Percentiles rank a stretch among this genome's conserved stretches.
phyloP scores from a whole-genome alignment of 2,113 vertebrate genomes.

The Hyperopisus bebe region DNA sequence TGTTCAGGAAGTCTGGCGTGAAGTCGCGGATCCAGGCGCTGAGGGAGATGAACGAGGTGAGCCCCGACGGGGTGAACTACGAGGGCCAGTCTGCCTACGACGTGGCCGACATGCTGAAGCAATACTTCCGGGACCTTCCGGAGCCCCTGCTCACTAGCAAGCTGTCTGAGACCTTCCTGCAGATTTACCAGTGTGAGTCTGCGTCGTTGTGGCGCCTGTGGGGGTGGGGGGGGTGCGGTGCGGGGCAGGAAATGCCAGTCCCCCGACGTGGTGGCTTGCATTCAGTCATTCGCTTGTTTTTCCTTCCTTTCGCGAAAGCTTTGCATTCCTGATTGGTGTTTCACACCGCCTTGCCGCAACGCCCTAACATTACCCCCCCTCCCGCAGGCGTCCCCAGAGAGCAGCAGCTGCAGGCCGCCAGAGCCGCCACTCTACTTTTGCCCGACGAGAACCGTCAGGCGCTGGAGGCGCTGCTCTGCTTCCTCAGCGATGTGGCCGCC shows the following conservation, averaged over 20 bases:
- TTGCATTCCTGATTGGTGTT: not conserved
- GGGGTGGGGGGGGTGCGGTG: constrained; percentile 23
- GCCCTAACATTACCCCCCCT: not conserved
- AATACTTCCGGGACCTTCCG: constrained; percentile 91
- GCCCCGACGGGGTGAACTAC: constrained; percentile 78
- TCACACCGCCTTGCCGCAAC: not conserved
- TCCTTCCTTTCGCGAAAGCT: not conserved
- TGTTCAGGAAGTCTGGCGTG: constrained; percentile 93
- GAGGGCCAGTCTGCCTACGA: constrained; percentile 92
- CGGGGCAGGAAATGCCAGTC: constrained; percentile 42
- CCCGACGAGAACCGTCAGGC: constrained; percentile 86
- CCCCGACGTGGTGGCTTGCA: constrained; percentile 26
- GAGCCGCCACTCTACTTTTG: constrained; percentile 82
- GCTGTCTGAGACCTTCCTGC: constrained; percentile 91
- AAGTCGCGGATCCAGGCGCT: constrained; percentile 93
- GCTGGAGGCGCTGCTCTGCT: constrained; percentile 81
- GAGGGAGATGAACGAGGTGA: constrained; percentile 87
- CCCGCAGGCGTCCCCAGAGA: constrained; percentile 83
- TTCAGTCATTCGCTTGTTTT: constrained; percentile 19
- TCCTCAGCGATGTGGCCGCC: constrained; percentile 80
- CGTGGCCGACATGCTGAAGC: constrained; percentile 96
- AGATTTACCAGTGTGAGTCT: constrained; percentile 94
- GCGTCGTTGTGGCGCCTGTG: constrained; percentile 20
- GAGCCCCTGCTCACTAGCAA: constrained; percentile 93
- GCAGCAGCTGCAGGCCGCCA: constrained; percentile 80